Percentiles rank a stretch among this genome's conserved stretches.
Conservation (phyloP, 1,140 invertebrate genomes). For the Episyrphus balteatus region DNA sequence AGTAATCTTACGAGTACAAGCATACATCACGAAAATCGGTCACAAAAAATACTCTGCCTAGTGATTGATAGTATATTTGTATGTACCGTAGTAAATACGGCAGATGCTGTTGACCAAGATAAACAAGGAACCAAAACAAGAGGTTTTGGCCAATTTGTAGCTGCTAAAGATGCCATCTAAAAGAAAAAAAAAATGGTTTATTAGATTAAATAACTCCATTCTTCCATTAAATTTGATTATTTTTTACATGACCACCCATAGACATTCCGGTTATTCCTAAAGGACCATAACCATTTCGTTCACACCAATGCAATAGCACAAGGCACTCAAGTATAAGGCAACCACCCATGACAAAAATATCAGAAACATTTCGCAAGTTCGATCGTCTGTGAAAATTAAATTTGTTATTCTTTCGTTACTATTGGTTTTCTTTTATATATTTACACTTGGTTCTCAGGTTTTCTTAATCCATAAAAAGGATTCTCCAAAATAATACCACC, state of each 20-base stretch:
- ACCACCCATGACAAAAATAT: slow-evolving; percentile 99
- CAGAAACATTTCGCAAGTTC: slow-evolving; percentile 87
- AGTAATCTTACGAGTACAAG: no score
- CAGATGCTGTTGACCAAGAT: slow-evolving; percentile 93
- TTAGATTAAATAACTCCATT: no score
- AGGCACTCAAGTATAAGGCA: slow-evolving; percentile 89
- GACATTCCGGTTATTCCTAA: slow-evolving; percentile 92
- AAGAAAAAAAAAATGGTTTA: background rate
- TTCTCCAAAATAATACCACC: slow-evolving; percentile 93
- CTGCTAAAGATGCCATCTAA: slow-evolving; percentile 94
- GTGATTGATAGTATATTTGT: no score
- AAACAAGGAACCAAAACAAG: slow-evolving; percentile 87
- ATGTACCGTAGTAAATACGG: slow-evolving; percentile 87
- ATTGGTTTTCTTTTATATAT: slow-evolving; percentile 21
- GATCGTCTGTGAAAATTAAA: slow-evolving; percentile 58
- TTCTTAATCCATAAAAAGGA: slow-evolving; percentile 90
- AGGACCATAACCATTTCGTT: slow-evolving; percentile 75
- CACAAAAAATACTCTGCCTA: no score
- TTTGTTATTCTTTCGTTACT: background rate
- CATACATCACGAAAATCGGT: no score
- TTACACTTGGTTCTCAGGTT: slow-evolving; percentile 86
- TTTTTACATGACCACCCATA: slow-evolving; percentile 96
- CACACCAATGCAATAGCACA: slow-evolving; percentile 88
- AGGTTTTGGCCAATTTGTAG: slow-evolving; percentile 88
- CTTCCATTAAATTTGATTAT: no score